Base-by-base conservation (phyloP, 2,888 invertebrate genomes). In the Pardosa pseudoannulata region DNA sequence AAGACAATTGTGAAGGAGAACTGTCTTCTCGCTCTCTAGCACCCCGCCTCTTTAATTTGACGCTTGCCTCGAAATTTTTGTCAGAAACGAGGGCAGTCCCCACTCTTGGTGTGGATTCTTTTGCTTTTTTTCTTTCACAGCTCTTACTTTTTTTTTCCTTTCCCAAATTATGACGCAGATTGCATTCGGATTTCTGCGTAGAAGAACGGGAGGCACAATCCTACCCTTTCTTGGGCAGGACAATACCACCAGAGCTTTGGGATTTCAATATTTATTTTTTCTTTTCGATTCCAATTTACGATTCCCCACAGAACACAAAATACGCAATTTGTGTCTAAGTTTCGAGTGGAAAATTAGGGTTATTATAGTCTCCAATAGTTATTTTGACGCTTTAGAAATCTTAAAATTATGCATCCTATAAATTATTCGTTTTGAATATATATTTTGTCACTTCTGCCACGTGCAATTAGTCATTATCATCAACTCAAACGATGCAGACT, bases 41-140 rank as follows among this genome's bases (percentile, higher is more conserved):
- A 23, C 56, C 78, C 65, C 65, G 56, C 29, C 80, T 74, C 56
- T 74, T 68, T 73, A 80, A 81, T 81, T 81, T 68, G 62, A 74
- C 68, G 56, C 46, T 73, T 67, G 64, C 32, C 28, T 73, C 39
- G 73, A 81, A 80, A 74, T 68, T 74, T 81, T 68, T 56, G 56
- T 74, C 74, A 68, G 64, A 73, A 80, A 80, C 36, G 72, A 62
- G 79, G 72, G n/a, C 72, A 67, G 27, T 32, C 73, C 32, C 32
- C 32, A 31, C 65, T 65, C 41, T 23, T 16, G 13, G 36, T 36
- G 1, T 16, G 13, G 2, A 6, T 46, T 2, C 46, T 16, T 16
- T 7, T 6, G 16, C 2, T 2, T 46, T 16, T 46, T 46, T 46
- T 46, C 46, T 46, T 16, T 46, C 46, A 6, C 16, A 2, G 1